Base-by-base conservation (phyloP, 1,140 invertebrate species). In the Arctopsyche grandis region DNA sequence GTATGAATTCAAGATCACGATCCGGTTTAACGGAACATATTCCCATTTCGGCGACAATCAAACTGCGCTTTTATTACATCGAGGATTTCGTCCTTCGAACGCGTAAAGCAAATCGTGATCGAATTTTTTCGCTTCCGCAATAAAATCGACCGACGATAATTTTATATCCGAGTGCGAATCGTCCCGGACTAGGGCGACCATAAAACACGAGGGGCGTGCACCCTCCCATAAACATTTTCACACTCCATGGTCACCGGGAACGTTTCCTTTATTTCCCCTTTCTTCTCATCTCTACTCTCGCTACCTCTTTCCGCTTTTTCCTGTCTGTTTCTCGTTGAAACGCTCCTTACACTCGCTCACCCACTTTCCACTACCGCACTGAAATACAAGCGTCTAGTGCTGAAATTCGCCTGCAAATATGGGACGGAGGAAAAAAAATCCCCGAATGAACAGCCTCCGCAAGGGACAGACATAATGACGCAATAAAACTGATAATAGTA, bases 151-250 rank as follows among this genome's bases (percentile, higher is more conserved):
- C 70, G 73, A 48, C 76, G 70, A 77, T 81, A 81, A 81, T 81
- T 81, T 81, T 81, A 81, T 75, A 76, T 52, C 46, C 43, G 80
- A 81, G 75, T 75, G 69, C 70, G 79, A 75, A 52, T 74, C 80
- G 75, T 71, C 75, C 79, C 24, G n/a, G 63, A 48, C 43, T 56
- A 70, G 43, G 29, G 29, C 29, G 29, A 60, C 16, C 44, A 73
- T 70, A 60, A 70, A 73, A 77, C 63, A 66, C 63, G 24, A 26
- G 63, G 63, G 63, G 80, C 76, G 70, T 77, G 46, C 56, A 78
- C 76, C 60, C 70, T 77, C 48, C 79, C 63, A 81, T 81, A 81
- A 81, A 81, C 75, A 81, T 81, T 81, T 81, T 81, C 80, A 78
- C 80, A 77, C 76, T 71, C 78, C 60, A 24, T 60, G 79, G 75